Evolutionary conservation across 2,888 invertebrate genomes (phyloP), one percentile per base, ranked within the genome.

Genomic region (Lordiphosa andalusiaca): DNA sequence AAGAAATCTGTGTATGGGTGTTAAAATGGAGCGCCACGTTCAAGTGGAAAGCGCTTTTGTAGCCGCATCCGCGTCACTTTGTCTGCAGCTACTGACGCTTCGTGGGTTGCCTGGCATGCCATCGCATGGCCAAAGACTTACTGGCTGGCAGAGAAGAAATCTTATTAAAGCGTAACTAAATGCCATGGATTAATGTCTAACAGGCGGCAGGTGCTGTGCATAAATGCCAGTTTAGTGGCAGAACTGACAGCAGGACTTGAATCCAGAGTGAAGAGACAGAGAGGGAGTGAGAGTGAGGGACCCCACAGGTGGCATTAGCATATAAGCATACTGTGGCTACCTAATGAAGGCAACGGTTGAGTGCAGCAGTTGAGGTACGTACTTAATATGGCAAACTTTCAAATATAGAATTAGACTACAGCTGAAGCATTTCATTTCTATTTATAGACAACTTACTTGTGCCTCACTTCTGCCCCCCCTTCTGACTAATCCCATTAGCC

Each of bases 121-220:
- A 36, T 30, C 16, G 16, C 16, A 16, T 16, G 16, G 16, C 16
- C 16, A 16, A 16, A 49, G 49, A 60, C 49, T 39, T 37, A 13
- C 13, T 41, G 12, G 46, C 67, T 47, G 30, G 53, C n/a, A 53
- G 48, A 53, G 41, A 61, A 60, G 56, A 65, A 67, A 73, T 70
- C 81, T 69, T 82, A 77, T 75, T 74, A 75, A 83, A 86, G 77
- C 72, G 75, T 68, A 85, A 82, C 77, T 78, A 69, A 83, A 84
- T 83, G 80, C 76, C 68, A 65, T 52, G 72, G 83, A 76, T 84
- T 81, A 81, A 73, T 77, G 77, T 77, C 76, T 76, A 77, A 72
- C 72, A 66, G 67, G 70, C 67, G 55, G 70, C 73, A 73, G 64
- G 67, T 67, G 68, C 70, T 69, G 55, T 38, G 67, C 69, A 59